A percentile compares a stretch with the other conserved stretches of the same genome.
These are phyloP conservation scores for Aphyosemion australe DNA, from an alignment of 2,113 vertebrate genomes.

Conservation along the genomic window DNA sequence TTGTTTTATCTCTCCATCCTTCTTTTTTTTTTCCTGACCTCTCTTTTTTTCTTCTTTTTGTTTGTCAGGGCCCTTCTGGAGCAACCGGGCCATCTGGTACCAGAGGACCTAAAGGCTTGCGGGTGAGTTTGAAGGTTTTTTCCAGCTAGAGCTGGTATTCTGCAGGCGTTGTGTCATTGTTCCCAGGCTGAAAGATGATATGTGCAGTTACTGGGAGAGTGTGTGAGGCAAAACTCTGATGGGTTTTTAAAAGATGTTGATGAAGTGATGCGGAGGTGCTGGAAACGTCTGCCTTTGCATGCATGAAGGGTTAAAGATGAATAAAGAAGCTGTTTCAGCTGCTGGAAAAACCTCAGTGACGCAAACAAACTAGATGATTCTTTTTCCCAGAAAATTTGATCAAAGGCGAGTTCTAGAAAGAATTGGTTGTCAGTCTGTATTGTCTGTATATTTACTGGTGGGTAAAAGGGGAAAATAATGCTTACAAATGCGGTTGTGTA, in stretches of 20 bases:
- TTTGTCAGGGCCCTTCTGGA: constrained; percentile 86
- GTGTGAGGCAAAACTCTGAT: not conserved
- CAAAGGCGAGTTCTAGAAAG: too few species aligned
- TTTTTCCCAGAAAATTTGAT: too few species aligned
- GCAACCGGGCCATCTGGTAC: constrained; percentile 82
- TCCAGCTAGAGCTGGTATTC: constrained; percentile 7
- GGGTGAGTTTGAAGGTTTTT: constrained; percentile 79
- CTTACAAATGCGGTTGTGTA: too few species aligned
- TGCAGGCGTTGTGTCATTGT: not conserved
- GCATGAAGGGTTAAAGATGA: constrained; percentile 17
- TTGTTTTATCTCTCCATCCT: constrained; percentile 51
- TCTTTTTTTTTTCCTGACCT: constrained; percentile 6
- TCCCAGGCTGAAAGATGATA: not conserved
- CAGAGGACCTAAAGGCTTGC: constrained; percentile 89
- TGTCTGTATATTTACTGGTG: too few species aligned
- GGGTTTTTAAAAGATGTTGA: constrained; percentile 2
- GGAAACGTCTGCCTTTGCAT: constrained; percentile 17
- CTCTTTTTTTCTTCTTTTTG: constrained; percentile 44
- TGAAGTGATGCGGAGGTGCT: constrained; percentile 34
- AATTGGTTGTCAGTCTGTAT: too few species aligned
- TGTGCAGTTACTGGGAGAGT: not conserved
- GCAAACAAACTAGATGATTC: too few species aligned
- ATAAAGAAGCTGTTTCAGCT: constrained; percentile 34
- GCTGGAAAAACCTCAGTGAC: not conserved
- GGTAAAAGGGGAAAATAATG: too few species aligned